These are phyloP conservation scores for Machaerirhynchus nigripectus DNA, from an alignment of 2,113 vertebrate species.

Conservation along the genomic window DNA sequence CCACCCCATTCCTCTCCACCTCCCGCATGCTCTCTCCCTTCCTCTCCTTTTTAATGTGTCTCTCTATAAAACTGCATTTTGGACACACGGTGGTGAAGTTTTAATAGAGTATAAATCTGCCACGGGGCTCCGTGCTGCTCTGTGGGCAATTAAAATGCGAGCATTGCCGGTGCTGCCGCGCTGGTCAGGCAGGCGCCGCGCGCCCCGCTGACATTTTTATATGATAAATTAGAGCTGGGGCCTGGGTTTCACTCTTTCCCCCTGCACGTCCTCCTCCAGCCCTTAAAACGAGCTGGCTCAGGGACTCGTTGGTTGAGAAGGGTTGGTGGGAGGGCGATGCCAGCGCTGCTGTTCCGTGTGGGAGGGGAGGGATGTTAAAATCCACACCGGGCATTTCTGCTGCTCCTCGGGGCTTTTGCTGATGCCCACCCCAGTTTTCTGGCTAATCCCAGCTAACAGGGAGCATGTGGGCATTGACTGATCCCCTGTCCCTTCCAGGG, in stretches of 20 bases:
- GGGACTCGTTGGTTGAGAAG: not conserved
- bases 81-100: constrained; percentile 40
- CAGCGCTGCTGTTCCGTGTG: rapidly evolving
- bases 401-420: rapidly evolving
- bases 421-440: not conserved
- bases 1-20: not conserved
- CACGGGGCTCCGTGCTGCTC: not conserved
- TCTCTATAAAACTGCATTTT: constrained; percentile 48
- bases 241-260: not conserved
- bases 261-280: not conserved
- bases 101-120: constrained; percentile 67
- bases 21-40: not conserved
- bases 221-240: constrained; percentile 28
- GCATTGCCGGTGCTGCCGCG: not conserved
- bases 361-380: not conserved
- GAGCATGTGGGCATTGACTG: rapidly evolving
- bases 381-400: not conserved
- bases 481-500: not conserved
- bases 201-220: constrained; percentile 41
- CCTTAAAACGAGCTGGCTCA: not conserved
- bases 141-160: constrained; percentile 50
- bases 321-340: not conserved
- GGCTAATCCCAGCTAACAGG: not conserved
- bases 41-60: not conserved
- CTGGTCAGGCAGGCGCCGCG: not conserved